Base-by-base conservation (phyloP, 2,888 invertebrate species). In the Microchrysa polita region DNA sequence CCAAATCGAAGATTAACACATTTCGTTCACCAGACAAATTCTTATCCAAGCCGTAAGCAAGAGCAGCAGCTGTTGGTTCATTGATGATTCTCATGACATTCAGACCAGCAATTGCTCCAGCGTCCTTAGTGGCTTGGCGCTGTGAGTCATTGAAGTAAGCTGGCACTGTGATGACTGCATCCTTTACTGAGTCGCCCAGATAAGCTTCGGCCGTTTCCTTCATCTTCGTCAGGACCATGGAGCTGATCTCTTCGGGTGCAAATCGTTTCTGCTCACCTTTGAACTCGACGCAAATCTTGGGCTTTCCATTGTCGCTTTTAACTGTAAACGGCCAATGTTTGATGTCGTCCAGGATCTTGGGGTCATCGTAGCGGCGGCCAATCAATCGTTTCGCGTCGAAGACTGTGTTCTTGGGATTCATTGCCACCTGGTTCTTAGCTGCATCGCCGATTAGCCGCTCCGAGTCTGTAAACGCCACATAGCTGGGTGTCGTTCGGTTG, bases 31-130 rank as follows among this genome's bases (percentile, higher is more conserved):
- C 91, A 65, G 86, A 87, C 74, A 92, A 91, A 84, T 93, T 93
- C 81, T 94, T 94, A 86, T 94, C 94, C 77, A 94, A 88, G 79
- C 97, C 97, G 83, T 97, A 96, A 73, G 96, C 95, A 84, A 96
- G 94, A 80, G 96, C 96, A 75, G 94, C 95, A 76, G 93, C 94
- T 59, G 95, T 96, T 5, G 96, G 96, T 85, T 96, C 96, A 83
- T 95, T 95, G 83, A 95, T 95, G 80, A 97, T 96, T 81, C 96
- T 90, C 78, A 97, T 88, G 77, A 97, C 94, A 82, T 96, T 95
- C 77, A 97, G 86, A 69, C 95, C 95, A 78, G 97, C 92, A 86
- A 92, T 92, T 81, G 91, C 90, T 79, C 96, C 96, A 78, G 96
- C 92, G 87, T 92, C 92, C 86, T 95, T 95, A 94, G 95, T 95